Base-by-base conservation (phyloP, 2,888 invertebrate genomes). In the Lutraria lutraria region DNA sequence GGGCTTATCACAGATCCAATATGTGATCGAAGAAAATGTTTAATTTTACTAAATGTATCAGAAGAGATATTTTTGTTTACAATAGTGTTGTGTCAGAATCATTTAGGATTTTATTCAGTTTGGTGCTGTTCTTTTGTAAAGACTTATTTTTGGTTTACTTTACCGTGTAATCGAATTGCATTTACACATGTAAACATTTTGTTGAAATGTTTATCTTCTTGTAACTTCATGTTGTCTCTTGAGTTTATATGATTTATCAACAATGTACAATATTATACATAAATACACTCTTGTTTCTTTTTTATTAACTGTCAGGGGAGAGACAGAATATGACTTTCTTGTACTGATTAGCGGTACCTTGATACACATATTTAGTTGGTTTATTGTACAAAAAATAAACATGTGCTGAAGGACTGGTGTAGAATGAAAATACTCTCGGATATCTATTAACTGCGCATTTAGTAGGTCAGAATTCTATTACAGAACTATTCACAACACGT, bases 191-290 rank as follows among this genome's bases (percentile, higher is more conserved):
- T 25, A 68, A 12, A 68, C 43, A 10, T 68, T 68, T n/a, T 25
- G 25, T 68, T 68, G n/a, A 25, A 68, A 68, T 25, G 25, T 68
- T 68, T 68, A 25, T 68, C 63, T 68, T 68, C n/a, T n/a, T n/a
- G n/a, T n/a, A n/a, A 16, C n/a, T 68, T 43, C 25, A 68, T 68
- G 63, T 68, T 68, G 63, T 68, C 25, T 68, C n/a, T n/a, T 4
- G 63, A 68, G n/a, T 43, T 68, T 25, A 68, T 68, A 68, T 21
- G 63, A 68, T 68, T 68, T 68, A 68, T 68, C 25, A 68, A 68
- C 63, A 4, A 12, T 68, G 63, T 68, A 68, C 25, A 25, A n/a
- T n/a, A 68, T n/a, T 68, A 68, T 25, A 68, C 25, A 68, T 68
- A 25, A 68, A 68, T 68, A 21, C 63, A 68, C n/a, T 0, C 25